A percentile compares a stretch with the other conserved stretches of the same genome.
Evolutionary conservation across 2,888 invertebrate species (phyloP).

Genomic region (Agrenia bidenticulata): DNA sequence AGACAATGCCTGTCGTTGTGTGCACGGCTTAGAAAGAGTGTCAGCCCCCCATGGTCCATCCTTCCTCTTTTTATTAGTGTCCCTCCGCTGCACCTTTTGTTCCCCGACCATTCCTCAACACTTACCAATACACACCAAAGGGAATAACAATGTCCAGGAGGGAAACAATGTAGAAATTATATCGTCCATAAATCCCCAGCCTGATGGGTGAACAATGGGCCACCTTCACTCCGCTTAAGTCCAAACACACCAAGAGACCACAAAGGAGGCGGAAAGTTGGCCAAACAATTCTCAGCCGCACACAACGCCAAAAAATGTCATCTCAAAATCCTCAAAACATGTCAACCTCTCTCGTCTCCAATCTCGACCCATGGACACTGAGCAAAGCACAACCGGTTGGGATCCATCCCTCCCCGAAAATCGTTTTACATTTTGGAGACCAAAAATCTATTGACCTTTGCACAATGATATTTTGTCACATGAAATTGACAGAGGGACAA

Average conservation of each 20-base stretch:
- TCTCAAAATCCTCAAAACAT: conserved; percentile 12
- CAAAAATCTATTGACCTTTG: background rate
- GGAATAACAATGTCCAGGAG: background rate
- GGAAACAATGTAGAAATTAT: conserved; percentile 20
- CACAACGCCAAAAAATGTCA: background rate
- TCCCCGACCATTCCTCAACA: too few species aligned
- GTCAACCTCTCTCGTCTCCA: conserved; percentile 8
- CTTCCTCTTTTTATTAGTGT: background rate
- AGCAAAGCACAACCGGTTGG: background rate
- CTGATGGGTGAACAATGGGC: conserved; percentile 43
- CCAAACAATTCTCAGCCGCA: conserved; percentile 1
- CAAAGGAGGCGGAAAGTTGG: conserved; percentile 9
- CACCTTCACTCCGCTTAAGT: conserved; percentile 36
- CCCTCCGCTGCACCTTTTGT: background rate
- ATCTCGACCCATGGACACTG: background rate
- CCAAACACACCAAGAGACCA: conserved; percentile 29
- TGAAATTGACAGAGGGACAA: background rate
- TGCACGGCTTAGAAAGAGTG: background rate
- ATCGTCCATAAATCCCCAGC: conserved; percentile 46
- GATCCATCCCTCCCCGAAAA: background rate
- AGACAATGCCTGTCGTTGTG: too few species aligned
- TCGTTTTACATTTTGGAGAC: background rate
- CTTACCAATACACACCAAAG: too few species aligned
- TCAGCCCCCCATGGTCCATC: conserved; percentile 10
- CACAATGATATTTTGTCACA: too few species aligned